Evolutionary conservation across 2,888 invertebrate species (phyloP).

Genomic region (Drosophila subsilvestris): DNA sequence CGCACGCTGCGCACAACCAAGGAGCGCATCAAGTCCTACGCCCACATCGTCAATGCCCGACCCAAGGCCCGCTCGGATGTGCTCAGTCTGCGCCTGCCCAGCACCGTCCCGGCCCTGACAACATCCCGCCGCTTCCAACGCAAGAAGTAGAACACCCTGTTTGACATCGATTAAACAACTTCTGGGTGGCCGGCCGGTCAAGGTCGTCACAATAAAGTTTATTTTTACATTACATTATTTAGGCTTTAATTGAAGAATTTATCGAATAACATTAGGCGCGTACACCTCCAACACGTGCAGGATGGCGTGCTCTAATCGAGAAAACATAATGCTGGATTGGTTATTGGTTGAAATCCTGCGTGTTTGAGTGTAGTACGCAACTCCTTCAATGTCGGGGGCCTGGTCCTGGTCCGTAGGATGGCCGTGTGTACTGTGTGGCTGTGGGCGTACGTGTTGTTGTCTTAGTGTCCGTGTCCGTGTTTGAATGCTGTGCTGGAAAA

Average conservation of each 20-base stretch:
- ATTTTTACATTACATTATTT: conserved; percentile 50
- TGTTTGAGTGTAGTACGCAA: conserved; percentile 7
- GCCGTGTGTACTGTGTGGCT: conserved; percentile 1
- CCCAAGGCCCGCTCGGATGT: conserved; percentile 58
- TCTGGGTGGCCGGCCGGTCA: conserved; percentile 30
- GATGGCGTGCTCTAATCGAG: conserved; percentile 1
- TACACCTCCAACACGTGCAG: conserved; percentile 46
- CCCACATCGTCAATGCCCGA: conserved; percentile 73
- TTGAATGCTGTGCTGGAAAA: neutral
- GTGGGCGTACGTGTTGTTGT: neutral
- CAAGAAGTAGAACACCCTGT: conserved; percentile 50
- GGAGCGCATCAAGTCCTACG: conserved; percentile 74
- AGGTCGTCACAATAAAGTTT: conserved; percentile 13
- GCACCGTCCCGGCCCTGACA: conserved; percentile 63
- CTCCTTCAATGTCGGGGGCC: conserved; percentile 11
- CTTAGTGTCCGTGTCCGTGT: neutral
- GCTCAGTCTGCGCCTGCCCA: conserved; percentile 74
- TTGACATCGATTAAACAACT: conserved; percentile 71
- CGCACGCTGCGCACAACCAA: conserved; percentile 74
- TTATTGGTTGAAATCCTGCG: conserved; percentile 6
- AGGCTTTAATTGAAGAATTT: conserved; percentile 40
- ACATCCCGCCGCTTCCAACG: conserved; percentile 53
- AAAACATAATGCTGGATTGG: neutral
- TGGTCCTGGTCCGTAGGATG: conserved; percentile 18
- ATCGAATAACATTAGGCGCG: conserved; percentile 52